Base-by-base conservation (phyloP, 2,797 vertebrate genomes). In the Xenops minutus region DNA sequence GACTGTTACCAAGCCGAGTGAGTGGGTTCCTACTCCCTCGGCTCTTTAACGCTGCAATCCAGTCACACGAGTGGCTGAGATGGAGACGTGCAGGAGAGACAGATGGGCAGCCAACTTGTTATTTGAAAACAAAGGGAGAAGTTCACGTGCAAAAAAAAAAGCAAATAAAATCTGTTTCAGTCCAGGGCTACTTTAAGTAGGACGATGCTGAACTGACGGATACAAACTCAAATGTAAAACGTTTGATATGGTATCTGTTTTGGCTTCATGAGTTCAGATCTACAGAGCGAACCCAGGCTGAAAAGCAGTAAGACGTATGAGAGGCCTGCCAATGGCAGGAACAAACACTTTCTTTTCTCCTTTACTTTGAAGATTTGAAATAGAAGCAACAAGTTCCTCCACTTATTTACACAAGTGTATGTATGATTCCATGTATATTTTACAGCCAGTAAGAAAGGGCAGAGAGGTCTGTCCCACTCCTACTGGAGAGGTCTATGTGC, bases 21-120 rank as follows among this genome's bases (percentile, higher is more conserved):
- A 52, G 30, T 30, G 19, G 14, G 21, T 34, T 77, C 74, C 61
- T 32, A 14, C 56, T 64, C 39, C 59, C 36, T 80, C 6, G 0
- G 59, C 0, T 85, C 58, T 34, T 21, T 3, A 44, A 32, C 1
- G 0, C 44, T 0, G 0, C 3, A 4, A 27, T 39, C 24, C 68
- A 18, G 14, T 52, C 1, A 0, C 11, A 14, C 0, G 0, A 30
- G 1, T 27, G 36, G 44, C 36, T 66, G 69, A 0, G 11, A 43
- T 6, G 62, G 36, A 72, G 46, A 76, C 6, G 4, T 3, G 9
- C n/a, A 51, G 46, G 83, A 58, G 46, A 30, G 29, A 43, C 12
- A 56, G 27, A 72, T 11, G 13, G 43, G 39, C 32, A 41, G 32
- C 30, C 88, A 64, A 83, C 22, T 37, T 26, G 17, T 37, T 66